Conservation (phyloP, 2,888 invertebrate species). For the Eilema griseolum region DNA sequence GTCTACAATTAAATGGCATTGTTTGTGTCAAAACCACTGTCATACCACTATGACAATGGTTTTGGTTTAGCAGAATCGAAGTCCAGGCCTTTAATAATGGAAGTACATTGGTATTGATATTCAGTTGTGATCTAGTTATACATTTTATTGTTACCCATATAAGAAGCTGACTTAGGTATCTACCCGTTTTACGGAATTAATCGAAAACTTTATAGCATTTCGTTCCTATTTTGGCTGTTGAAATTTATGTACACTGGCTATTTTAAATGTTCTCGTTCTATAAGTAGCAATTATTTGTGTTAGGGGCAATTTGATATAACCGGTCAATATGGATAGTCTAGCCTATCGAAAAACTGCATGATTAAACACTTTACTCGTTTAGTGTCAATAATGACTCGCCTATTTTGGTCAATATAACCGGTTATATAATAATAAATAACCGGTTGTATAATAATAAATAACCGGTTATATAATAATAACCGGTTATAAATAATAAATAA, state of each 20-base stretch:
- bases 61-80: too few relatives aligned
- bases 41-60: too few relatives aligned
- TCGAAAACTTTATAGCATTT: background rate
- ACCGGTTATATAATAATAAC: too few relatives aligned
- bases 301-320: background rate
- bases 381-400: background rate
- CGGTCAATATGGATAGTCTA: background rate
- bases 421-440: too few relatives aligned
- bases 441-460: too few relatives aligned
- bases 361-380: background rate
- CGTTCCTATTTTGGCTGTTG: slow-evolving; percentile 15
- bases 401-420: background rate
- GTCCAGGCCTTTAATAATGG: background rate
- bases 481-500: too few relatives aligned
- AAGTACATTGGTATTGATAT: background rate
- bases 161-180: background rate
- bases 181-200: background rate
- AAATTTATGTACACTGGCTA: background rate
- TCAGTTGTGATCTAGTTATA: background rate
- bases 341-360: too few relatives aligned
- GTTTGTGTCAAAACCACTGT: too few relatives aligned
- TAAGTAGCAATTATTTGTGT: background rate
- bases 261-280: background rate
- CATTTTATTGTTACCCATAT: background rate
- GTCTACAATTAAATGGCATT: too few relatives aligned